A percentile compares a stretch with the other conserved stretches of the same genome.
These are phyloP conservation scores for Garra rufa DNA, from an alignment of 2,113 vertebrate species.

Conservation along the genomic window DNA sequence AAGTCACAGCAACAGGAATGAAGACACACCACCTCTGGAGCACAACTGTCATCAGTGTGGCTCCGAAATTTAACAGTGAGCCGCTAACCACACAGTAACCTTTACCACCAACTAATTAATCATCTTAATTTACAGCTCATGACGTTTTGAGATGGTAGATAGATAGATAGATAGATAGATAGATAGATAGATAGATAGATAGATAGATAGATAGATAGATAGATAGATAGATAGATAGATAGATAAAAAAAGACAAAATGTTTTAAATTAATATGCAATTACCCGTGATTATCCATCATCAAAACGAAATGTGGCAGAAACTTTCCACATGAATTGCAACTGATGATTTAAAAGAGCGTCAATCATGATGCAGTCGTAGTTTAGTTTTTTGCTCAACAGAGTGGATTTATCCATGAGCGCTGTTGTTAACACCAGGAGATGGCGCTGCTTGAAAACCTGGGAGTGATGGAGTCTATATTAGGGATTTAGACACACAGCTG, in stretches of 20 bases:
- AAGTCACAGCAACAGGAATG: slow-evolving; percentile 69
- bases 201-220: slow-evolving; percentile 7
- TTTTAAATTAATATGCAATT: slow-evolving; percentile 1
- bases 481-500: slow-evolving; percentile 4
- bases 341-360: slow-evolving; percentile 6
- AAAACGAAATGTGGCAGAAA: background rate
- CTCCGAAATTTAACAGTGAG: slow-evolving; percentile 25
- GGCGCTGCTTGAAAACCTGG: slow-evolving; percentile 83
- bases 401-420: background rate
- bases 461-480: background rate
- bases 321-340: slow-evolving; percentile 36
- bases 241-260: background rate
- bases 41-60: slow-evolving; percentile 49
- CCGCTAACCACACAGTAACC: slow-evolving; percentile 7
- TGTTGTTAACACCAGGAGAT: slow-evolving; percentile 82
- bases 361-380: background rate
- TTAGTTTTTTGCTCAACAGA: background rate
- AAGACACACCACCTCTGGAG: slow-evolving; percentile 61
- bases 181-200: background rate
- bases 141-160: background rate
- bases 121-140: background rate
- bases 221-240: background rate
- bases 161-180: slow-evolving; percentile 1
- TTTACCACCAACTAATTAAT: slow-evolving; percentile 13
- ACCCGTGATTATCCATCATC: slow-evolving; percentile 14